Conservation (phyloP, 2,888 invertebrate genomes). For the Melanophora roralis region DNA sequence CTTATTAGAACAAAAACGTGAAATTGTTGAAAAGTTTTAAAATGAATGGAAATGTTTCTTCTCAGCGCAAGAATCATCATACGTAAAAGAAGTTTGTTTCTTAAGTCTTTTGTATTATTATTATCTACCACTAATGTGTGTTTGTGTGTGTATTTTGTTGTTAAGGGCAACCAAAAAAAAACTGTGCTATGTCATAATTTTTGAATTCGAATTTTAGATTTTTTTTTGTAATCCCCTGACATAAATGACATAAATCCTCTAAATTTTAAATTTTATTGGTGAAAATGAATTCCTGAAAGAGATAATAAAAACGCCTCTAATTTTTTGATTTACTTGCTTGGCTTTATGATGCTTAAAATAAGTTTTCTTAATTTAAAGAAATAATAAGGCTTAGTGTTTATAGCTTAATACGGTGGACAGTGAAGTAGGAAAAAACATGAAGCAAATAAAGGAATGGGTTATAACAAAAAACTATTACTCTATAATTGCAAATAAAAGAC, state of each 20-base stretch:
- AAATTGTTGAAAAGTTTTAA: conserved; percentile 24
- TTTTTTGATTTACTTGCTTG: neutral
- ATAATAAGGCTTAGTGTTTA: neutral
- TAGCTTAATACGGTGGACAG: neutral
- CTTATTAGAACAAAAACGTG: conserved; percentile 62
- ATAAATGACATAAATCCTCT: conserved; percentile 20
- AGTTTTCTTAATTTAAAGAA: neutral
- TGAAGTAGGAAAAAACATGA: neutral
- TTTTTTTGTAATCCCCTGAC: conserved; percentile 20
- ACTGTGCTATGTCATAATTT: conserved; percentile 47
- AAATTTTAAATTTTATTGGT: neutral
- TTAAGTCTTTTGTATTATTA: conserved; percentile 35
- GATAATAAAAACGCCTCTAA: conserved; percentile 11
- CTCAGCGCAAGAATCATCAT: neutral
- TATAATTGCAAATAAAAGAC: too few relatives aligned
- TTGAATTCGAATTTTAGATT: conserved; percentile 45
- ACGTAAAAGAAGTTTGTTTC: conserved; percentile 9
- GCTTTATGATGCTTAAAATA: neutral
- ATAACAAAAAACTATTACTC: too few relatives aligned
- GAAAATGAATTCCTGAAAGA: neutral
- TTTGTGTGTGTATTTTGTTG: neutral
- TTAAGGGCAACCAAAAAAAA: conserved; percentile 3
- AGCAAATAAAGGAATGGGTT: neutral
- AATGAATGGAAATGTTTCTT: neutral
- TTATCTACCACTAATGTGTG: neutral